These are phyloP conservation scores for Drosophila melanica DNA, from an alignment of 1,140 invertebrate genomes.

Conservation along the genomic window DNA sequence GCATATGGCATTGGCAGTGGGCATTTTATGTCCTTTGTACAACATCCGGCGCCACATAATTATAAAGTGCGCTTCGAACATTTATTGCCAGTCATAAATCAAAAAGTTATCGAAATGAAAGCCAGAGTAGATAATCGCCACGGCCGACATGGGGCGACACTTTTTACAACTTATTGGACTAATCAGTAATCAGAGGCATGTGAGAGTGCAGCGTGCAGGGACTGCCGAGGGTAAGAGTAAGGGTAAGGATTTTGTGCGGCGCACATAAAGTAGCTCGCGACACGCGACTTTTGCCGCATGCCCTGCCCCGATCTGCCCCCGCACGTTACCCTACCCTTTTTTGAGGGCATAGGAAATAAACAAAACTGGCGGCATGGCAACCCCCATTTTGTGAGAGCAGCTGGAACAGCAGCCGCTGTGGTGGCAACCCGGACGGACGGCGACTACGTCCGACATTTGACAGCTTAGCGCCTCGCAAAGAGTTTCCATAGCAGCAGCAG, in stretches of 20 bases:
- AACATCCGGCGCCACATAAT: conserved; percentile 63
- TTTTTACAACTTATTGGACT: conserved; percentile 83
- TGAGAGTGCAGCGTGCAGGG: background rate
- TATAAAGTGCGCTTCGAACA: conserved; percentile 77
- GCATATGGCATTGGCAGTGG: conserved; percentile 60
- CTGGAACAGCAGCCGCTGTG: conserved; percentile 45
- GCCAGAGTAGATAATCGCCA: conserved; percentile 69
- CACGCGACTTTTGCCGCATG: conserved; percentile 20
- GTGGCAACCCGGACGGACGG: conserved; percentile 22
- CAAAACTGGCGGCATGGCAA: conserved; percentile 47
- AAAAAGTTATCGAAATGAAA: conserved; percentile 76
- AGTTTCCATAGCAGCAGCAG: conserved; percentile 8
- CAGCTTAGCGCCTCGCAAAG: conserved; percentile 76
- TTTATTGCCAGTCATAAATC: conserved; percentile 82
- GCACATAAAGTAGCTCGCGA: conserved; percentile 59
- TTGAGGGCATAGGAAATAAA: conserved; percentile 18
- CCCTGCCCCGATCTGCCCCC: conserved; percentile 12
- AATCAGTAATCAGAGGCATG: conserved; percentile 55
- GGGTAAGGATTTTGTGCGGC: background rate
- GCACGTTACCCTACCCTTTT: background rate
- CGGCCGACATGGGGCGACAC: conserved; percentile 56
- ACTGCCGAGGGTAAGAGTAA: background rate
- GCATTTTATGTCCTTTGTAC: conserved; percentile 46
- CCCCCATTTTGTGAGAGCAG: conserved; percentile 33
- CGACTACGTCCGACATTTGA: conserved; percentile 68